Percentiles rank a stretch among this genome's conserved stretches.
Evolutionary conservation across 2,113 vertebrate genomes (phyloP).

Genomic region (Scytalopus superciliaris): DNA sequence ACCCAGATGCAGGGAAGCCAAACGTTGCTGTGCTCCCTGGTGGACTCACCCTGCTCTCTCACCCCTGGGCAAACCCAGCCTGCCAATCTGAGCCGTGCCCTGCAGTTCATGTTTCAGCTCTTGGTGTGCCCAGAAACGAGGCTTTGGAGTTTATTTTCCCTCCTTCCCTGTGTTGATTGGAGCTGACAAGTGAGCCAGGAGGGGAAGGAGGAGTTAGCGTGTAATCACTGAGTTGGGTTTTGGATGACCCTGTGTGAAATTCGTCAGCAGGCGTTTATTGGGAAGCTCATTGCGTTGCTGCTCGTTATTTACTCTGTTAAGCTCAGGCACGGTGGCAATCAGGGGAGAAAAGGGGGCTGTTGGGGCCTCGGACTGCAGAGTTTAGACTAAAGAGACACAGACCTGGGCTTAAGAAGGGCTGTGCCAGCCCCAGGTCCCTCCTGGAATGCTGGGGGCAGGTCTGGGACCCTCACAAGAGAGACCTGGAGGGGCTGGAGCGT

Average conservation of each 20-base stretch:
- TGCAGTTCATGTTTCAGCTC: not conserved
- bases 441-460: not conserved
- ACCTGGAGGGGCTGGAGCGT: too few relatives aligned
- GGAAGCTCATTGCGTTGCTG: not conserved
- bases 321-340: conserved; percentile 19
- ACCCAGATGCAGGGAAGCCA: not conserved
- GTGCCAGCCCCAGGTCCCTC: not conserved
- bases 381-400: not conserved
- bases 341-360: conserved; percentile 19
- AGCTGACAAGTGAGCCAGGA: not conserved
- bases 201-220: too few relatives aligned
- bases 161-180: conserved; percentile 5
- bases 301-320: conserved; percentile 44
- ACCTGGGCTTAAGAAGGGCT: not conserved
- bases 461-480: not conserved
- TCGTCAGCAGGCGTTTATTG: not conserved
- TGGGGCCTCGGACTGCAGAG: not conserved
- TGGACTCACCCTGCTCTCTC: not conserved
- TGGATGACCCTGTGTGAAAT: not conserved
- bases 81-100: not conserved
- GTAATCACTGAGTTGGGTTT: too few relatives aligned
- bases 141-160: not conserved
- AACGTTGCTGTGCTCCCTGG: not conserved
- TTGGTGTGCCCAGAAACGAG: not conserved
- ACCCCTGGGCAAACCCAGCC: not conserved